phyloP scores from a whole-genome alignment of 1,140 invertebrate species.

The Kradibia gibbosae region DNA sequence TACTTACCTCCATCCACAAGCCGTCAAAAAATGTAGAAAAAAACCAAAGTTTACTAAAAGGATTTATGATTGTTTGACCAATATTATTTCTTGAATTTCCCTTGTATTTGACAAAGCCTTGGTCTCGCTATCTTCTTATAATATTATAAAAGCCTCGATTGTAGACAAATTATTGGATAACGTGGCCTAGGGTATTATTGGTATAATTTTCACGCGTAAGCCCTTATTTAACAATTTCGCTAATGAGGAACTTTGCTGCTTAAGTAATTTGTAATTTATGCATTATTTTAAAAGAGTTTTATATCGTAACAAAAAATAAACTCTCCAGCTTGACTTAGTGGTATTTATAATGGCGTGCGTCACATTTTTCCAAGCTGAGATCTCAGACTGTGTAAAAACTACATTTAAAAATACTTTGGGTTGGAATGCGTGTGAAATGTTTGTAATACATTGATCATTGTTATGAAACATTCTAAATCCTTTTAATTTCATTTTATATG shows the following conservation, averaged over 20 bases:
- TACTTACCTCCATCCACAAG: not conserved
- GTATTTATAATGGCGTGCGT: not conserved
- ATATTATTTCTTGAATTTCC: not conserved
- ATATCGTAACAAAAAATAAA: not conserved
- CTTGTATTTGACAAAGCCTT: not conserved
- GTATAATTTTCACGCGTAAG: too few species aligned
- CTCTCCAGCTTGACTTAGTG: not conserved
- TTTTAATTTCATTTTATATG: not conserved
- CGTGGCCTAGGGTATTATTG: too few species aligned
- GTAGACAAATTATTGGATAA: not conserved
- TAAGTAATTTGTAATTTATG: not conserved
- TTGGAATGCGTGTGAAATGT: not conserved
- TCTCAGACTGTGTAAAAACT: not conserved
- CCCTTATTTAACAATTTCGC: not conserved
- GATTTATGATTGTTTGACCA: not conserved
- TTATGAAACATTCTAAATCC: not conserved
- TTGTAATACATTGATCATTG: not conserved
- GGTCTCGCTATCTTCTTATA: not conserved
- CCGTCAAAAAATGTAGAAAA: constrained; percentile 3
- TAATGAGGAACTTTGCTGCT: not conserved
- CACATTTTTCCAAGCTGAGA: not conserved
- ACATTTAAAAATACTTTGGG: not conserved
- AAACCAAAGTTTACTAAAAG: not conserved
- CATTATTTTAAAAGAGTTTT: not conserved
- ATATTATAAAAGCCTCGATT: not conserved